A percentile compares a stretch with the other conserved stretches of the same genome.
Conservation (phyloP, 2,888 invertebrate genomes). For the Tetropium fuscum region DNA sequence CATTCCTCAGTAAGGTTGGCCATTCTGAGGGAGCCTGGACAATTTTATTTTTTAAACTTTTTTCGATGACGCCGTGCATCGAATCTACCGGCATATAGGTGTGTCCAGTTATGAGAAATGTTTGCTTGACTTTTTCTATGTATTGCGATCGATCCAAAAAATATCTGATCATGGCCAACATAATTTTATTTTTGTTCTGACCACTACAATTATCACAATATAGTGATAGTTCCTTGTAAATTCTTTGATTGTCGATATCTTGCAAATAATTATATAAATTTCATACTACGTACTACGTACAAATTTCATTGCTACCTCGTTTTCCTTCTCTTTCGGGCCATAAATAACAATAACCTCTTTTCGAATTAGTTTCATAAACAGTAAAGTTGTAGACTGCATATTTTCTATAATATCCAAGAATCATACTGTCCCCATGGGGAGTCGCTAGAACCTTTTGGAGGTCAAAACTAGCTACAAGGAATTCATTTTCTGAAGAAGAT, state of each 20-base stretch:
- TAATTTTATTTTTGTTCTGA: constrained; percentile 21
- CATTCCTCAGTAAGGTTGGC: neutral
- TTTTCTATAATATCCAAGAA: constrained; percentile 48
- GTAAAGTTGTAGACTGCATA: constrained; percentile 52
- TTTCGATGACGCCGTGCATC: neutral
- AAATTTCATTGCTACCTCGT: constrained; percentile 41
- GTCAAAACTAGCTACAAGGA: constrained; percentile 33
- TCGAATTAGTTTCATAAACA: constrained; percentile 47
- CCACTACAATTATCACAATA: constrained; percentile 27
- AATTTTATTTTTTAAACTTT: neutral
- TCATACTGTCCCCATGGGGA: constrained; percentile 45
- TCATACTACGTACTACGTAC: constrained; percentile 41
- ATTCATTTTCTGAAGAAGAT: neutral
- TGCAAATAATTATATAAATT: no score
- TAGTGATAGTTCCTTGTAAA: constrained; percentile 14
- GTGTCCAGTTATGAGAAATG: neutral
- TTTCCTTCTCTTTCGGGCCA: constrained; percentile 48
- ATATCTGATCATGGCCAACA: constrained; percentile 7
- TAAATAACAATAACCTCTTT: constrained; percentile 46
- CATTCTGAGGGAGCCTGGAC: neutral
- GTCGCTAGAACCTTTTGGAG: constrained; percentile 47
- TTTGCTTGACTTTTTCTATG: neutral
- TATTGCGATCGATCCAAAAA: neutral
- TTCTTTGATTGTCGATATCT: constrained; percentile 41
- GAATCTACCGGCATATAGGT: neutral